Conservation (phyloP, 2,797 vertebrate species). For the Melanotaenia trifasciata region DNA sequence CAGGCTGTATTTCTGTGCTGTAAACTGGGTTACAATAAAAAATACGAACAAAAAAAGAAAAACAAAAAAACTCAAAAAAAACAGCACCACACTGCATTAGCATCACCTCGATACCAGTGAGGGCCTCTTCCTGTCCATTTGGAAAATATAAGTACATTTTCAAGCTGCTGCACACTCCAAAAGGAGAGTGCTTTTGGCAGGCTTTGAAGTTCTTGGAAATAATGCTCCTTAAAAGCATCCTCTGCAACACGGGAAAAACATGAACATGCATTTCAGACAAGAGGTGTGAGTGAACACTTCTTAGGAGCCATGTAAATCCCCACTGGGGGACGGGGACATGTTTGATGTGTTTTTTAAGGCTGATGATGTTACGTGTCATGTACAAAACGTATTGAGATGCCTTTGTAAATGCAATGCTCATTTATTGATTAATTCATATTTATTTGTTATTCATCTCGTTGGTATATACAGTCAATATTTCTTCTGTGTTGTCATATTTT, state of each 20-base stretch:
- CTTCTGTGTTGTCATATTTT: not conserved
- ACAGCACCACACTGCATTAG: constrained; percentile 75
- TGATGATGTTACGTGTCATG: constrained; percentile 26
- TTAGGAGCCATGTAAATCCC: constrained; percentile 69
- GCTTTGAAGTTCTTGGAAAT: constrained; percentile 85
- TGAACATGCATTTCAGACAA: constrained; percentile 75
- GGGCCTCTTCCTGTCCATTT: constrained; percentile 84
- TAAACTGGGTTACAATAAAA: constrained; percentile 49
- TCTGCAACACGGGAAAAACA: constrained; percentile 71
- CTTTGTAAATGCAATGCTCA: constrained; percentile 9
- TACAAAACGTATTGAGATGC: constrained; percentile 5
- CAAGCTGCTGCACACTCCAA: constrained; percentile 76
- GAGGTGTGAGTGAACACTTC: constrained; percentile 62
- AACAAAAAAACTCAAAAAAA: constrained; percentile 8
- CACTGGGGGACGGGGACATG: constrained; percentile 47
- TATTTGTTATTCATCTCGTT: too few species aligned
- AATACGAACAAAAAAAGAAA: not conserved
- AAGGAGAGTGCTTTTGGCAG: constrained; percentile 81
- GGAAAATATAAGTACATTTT: constrained; percentile 84
- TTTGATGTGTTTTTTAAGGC: constrained; percentile 61
- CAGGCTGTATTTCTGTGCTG: constrained; percentile 53
- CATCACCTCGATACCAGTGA: constrained; percentile 78
- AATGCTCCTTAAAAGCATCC: constrained; percentile 86
- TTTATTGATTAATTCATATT: too few species aligned
- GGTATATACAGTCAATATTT: too few species aligned